Conservation (phyloP, 2,113 vertebrate species). For the Ochotona curzoniae region DNA sequence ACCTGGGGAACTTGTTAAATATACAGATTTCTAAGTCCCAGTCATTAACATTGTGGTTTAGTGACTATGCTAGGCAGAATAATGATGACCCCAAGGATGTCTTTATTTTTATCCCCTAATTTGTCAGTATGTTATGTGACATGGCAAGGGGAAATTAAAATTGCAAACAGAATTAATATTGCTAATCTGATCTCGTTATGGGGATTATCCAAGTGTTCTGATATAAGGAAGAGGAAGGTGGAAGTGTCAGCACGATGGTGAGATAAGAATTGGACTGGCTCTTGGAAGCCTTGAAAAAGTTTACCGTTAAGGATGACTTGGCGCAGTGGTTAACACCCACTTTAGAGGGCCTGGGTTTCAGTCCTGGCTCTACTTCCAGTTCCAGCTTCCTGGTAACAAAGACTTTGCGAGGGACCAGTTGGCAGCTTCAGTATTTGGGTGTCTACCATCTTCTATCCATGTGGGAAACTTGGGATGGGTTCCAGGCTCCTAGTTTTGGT, state of each 20-base stretch:
- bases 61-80: neutral
- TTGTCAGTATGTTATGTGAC: neutral
- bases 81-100: too few species aligned
- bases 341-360: too few species aligned
- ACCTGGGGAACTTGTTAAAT: neutral
- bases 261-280: neutral
- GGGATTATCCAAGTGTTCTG: neutral
- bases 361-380: too few species aligned
- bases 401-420: too few species aligned
- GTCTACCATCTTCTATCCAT: too few species aligned
- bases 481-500: too few species aligned
- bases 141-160: neutral
- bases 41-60: neutral
- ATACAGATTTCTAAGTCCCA: neutral
- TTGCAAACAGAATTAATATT: neutral
- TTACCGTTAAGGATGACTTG: neutral
- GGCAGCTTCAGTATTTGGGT: too few species aligned
- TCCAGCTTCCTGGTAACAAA: too few species aligned
- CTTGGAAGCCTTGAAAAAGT: neutral
- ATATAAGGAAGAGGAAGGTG: neutral
- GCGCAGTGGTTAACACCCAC: too few species aligned
- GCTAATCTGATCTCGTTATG: neutral
- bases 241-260: neutral
- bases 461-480: too few species aligned
- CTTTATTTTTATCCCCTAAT: neutral